phyloP scores from a whole-genome alignment of 2,113 vertebrate genomes.

The Plecotus auritus region DNA sequence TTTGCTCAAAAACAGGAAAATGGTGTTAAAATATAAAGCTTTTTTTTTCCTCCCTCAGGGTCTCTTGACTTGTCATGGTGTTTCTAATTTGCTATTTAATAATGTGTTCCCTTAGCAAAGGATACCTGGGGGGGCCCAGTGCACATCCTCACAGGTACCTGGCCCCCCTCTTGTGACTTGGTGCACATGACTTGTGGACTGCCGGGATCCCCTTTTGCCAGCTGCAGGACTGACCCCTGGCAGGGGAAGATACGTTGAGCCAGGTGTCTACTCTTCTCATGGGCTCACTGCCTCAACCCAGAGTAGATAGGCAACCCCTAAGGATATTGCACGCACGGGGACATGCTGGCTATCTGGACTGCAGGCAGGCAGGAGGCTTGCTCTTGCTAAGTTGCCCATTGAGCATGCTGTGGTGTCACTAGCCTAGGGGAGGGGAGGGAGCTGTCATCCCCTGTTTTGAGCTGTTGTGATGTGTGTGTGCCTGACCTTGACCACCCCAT shows the following conservation, averaged over 20 bases:
- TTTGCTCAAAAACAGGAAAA: neutral
- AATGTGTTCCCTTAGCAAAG: neutral
- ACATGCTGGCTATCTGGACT: neutral
- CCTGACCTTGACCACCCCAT: neutral
- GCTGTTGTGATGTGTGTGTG: neutral
- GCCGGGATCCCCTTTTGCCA: neutral
- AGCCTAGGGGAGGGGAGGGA: neutral
- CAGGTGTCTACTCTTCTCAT: neutral
- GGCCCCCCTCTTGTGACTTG: neutral
- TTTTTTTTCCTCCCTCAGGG: neutral
- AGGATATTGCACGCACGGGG: neutral
- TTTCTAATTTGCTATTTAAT: neutral
- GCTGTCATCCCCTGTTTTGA: neutral
- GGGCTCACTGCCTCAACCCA: neutral
- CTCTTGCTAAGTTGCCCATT: neutral
- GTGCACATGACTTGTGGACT: neutral
- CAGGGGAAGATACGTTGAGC: neutral
- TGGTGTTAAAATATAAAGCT: neutral
- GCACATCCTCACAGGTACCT: neutral
- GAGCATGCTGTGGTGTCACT: neutral
- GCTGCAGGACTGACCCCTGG: neutral
- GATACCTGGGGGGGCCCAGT: neutral
- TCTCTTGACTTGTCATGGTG: neutral
- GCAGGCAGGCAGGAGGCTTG: neutral
- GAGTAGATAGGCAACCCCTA: rapidly evolving